Percentiles rank a stretch among this genome's conserved stretches.
phyloP scores from a whole-genome alignment of 2,888 invertebrate species.

The Tachystola acroxantha region DNA sequence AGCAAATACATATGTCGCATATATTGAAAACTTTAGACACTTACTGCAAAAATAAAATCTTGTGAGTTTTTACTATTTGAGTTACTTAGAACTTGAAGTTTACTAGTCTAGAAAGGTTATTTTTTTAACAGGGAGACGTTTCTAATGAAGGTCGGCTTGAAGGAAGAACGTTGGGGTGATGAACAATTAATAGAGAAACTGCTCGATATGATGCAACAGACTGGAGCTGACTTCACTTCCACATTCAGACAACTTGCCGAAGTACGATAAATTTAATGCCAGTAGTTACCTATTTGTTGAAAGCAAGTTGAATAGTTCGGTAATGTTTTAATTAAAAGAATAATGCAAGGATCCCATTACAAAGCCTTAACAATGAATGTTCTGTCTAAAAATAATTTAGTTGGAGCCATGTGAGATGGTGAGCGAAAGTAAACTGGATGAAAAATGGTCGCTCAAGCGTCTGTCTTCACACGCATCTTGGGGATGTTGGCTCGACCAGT shows the following conservation, averaged over 20 bases:
- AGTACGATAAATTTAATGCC: too few relatives aligned
- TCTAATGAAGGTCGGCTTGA: conserved; percentile 75
- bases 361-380: too few relatives aligned
- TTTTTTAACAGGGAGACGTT: conserved; percentile 50
- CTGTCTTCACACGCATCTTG: conserved; percentile 63
- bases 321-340: too few relatives aligned
- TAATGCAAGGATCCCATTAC: too few relatives aligned
- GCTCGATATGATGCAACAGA: conserved; percentile 80
- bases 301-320: too few relatives aligned
- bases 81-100: background rate
- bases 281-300: too few relatives aligned
- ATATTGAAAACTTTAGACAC: conserved; percentile 65
- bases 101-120: background rate
- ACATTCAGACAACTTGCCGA: conserved; percentile 78
- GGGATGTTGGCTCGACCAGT: conserved; percentile 69
- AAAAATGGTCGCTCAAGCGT: conserved; percentile 73
- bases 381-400: too few relatives aligned
- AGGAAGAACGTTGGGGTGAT: conserved; percentile 65
- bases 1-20: conserved; percentile 62
- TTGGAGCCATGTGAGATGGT: conserved; percentile 60
- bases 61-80: conserved; percentile 40
- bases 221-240: conserved; percentile 81
- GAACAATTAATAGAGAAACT: conserved; percentile 72
- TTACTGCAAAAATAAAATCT: conserved; percentile 67
- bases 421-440: conserved; percentile 45